Conservation (phyloP, 2,113 vertebrate species). For the Oriolus oriolus region DNA sequence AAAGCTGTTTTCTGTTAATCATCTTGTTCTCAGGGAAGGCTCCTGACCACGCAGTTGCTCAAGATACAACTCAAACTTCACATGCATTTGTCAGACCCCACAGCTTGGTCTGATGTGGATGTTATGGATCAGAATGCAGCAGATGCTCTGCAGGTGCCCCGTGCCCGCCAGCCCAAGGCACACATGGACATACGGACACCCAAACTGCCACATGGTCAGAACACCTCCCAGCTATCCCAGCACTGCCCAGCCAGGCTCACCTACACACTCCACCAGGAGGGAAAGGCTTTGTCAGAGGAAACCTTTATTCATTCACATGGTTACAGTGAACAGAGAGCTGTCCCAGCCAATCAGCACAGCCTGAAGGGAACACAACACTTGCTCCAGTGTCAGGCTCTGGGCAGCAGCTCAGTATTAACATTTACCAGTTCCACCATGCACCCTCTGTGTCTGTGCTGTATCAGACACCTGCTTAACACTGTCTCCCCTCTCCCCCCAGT, state of each 20-base stretch:
- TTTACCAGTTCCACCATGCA: background rate
- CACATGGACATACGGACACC: accelerated
- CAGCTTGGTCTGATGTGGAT: background rate
- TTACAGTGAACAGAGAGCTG: background rate
- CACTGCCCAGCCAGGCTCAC: background rate
- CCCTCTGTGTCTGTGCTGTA: background rate
- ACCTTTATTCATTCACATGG: accelerated
- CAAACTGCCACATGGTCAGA: background rate
- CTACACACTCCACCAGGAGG: background rate
- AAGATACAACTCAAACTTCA: background rate
- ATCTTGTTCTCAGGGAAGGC: background rate
- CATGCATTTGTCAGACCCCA: background rate
- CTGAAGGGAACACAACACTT: background rate
- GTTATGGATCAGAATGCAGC: background rate
- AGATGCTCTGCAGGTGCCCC: background rate
- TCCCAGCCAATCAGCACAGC: background rate
- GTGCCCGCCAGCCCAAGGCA: background rate
- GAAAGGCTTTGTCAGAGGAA: background rate
- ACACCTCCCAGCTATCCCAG: background rate
- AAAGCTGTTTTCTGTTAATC: background rate
- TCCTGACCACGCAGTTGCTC: background rate
- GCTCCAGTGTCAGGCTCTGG: background rate
- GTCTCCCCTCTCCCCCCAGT: background rate
- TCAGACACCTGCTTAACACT: too few species aligned
- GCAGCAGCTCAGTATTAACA: background rate